Evolutionary conservation across 2,888 invertebrate genomes (phyloP).

Genomic region (Lissonota sp.): DNA sequence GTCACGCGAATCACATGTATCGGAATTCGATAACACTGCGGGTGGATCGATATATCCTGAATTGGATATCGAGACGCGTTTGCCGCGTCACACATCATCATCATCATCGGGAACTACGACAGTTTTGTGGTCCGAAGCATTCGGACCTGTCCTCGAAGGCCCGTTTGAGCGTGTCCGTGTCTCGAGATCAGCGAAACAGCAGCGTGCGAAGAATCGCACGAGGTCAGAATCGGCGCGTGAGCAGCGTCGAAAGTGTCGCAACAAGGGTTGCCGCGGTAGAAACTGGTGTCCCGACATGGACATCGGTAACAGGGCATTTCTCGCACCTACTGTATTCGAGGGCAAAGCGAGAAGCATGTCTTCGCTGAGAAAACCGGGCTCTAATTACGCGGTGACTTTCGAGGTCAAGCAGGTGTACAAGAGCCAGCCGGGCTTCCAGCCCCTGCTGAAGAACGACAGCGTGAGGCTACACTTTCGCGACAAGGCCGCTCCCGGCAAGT

Average conservation of each 20-base stretch:
- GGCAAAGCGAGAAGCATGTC: conserved; percentile 88
- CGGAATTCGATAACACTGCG: conserved; percentile 21
- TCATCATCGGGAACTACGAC: conserved; percentile 61
- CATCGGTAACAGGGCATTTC: conserved; percentile 87
- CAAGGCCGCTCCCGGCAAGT: conserved; percentile 81
- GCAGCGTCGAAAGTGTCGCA: conserved; percentile 79
- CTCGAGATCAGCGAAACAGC: conserved; percentile 71
- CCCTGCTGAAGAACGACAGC: conserved; percentile 84
- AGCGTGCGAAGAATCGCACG: conserved; percentile 74
- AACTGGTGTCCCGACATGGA: conserved; percentile 87
- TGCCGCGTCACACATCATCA: conserved; percentile 69
- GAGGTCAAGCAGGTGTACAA: conserved; percentile 88
- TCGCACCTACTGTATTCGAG: conserved; percentile 88
- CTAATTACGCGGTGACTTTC: conserved; percentile 88
- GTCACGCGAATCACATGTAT: conserved; percentile 47
- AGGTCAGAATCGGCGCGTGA: conserved; percentile 78
- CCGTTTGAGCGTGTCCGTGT: conserved; percentile 68
- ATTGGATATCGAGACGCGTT: conserved; percentile 49
- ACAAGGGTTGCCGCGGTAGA: conserved; percentile 71
- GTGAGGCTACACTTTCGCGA: conserved; percentile 85
- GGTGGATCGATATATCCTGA: conserved; percentile 57
- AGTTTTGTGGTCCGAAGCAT: conserved; percentile 54
- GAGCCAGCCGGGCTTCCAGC: conserved; percentile 84
- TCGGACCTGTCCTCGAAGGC: conserved; percentile 63
- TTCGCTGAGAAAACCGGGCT: conserved; percentile 84